Percentiles rank a stretch among this genome's conserved stretches.
Evolutionary conservation across 2,888 invertebrate genomes (phyloP).

Genomic region (Protonemura montana): DNA sequence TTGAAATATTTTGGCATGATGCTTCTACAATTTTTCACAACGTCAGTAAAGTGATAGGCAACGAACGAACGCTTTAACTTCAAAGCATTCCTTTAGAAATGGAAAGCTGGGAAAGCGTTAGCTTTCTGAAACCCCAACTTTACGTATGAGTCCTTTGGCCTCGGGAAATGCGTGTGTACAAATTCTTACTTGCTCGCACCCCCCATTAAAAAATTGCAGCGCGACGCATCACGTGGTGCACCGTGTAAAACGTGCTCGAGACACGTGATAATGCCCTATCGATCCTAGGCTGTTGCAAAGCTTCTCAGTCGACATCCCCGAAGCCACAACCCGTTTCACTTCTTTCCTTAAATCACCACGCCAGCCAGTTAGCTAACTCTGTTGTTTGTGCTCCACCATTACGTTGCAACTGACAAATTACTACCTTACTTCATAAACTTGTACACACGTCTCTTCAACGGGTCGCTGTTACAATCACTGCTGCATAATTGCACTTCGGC

Average conservation of each 20-base stretch:
- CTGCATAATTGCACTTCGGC: background rate
- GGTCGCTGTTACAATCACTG: background rate
- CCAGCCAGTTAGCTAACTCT: background rate
- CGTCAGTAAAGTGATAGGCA: background rate
- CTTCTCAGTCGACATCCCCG: background rate
- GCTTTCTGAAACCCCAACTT: background rate
- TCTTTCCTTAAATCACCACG: background rate
- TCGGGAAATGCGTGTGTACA: background rate
- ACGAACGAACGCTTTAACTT: background rate
- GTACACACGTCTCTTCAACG: background rate
- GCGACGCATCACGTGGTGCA: slow-evolving; percentile 1
- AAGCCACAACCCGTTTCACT: background rate
- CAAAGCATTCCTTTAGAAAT: slow-evolving; percentile 5
- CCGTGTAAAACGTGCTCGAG: background rate
- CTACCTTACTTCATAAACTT: background rate
- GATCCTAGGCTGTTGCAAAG: background rate
- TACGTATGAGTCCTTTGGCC: background rate
- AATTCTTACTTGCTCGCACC: slow-evolving; percentile 7
- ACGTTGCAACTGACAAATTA: background rate
- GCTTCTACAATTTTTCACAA: background rate
- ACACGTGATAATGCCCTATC: slow-evolving; percentile 16
- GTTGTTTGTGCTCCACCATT: background rate
- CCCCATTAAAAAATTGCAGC: background rate
- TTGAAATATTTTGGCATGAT: background rate
- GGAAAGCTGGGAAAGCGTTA: background rate